Evolutionary conservation across 2,888 invertebrate species (phyloP), one percentile per base, ranked within the genome.

Genomic region (Himalopsyche anomala): DNA sequence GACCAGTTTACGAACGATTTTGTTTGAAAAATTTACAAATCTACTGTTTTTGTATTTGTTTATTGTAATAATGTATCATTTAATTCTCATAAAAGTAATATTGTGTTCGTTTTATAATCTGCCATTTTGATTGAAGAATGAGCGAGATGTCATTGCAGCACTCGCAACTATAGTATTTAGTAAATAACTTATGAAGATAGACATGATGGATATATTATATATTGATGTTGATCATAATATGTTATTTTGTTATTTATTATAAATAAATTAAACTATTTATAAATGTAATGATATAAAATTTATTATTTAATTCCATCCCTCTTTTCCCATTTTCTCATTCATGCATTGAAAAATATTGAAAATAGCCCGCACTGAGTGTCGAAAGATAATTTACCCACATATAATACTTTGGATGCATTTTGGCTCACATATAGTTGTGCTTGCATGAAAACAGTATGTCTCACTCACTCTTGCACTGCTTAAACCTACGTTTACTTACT

Each of bases 201-300:
- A 62, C 62, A 62, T 62, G 62, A 62, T 62, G 62, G 69, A 81
- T 85, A 82, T 82, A 85, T 83, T 85, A 84, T 86, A 87, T 85
- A 86, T 84, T 87, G 86, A 87, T 87, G 87, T 89, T 88, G 87
- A 88, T 88, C 81, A 88, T 87, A 87, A 88, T 87, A 87, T 88
- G 87, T 88, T 88, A 87, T 87, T 86, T 88, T 87, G 87, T 89
- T 87, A 87, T 89, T 89, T 87, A 87, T 89, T 88, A 88, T 81
- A 88, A 91, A 90, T 79, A 89, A 89, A 88, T 90, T 90, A 83
- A 90, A 90, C 84, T 90, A 90, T 88, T 88, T 88, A 88, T 88
- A 88, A 89, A 88, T 88, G 87, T 88, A 88, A 62, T 88, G 81
- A 62, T 62, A 19, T 62, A 1, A 62, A 9, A 1, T n/a, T 19